phyloP scores from a whole-genome alignment of 2,888 invertebrate species.

The Pandemis cinnamomeana region DNA sequence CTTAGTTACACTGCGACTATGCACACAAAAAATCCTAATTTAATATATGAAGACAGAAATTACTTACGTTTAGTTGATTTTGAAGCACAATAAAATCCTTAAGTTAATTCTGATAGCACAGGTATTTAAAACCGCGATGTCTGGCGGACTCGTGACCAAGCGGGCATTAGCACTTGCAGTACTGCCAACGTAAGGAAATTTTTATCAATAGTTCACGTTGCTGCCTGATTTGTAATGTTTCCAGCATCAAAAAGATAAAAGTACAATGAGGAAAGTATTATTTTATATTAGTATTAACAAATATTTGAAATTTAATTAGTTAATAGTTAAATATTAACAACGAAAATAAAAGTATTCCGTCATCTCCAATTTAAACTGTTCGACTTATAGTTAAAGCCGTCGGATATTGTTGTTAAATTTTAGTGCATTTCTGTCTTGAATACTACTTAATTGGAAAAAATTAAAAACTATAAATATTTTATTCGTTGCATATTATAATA shows the following conservation, averaged over 20 bases:
- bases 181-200: constrained; percentile 64
- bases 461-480: too few relatives aligned
- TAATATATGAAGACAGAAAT: constrained; percentile 37
- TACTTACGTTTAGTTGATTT: constrained; percentile 56
- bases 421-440: too few relatives aligned
- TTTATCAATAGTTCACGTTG: constrained; percentile 39
- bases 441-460: too few relatives aligned
- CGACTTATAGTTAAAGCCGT: neutral
- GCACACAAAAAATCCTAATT: constrained; percentile 21
- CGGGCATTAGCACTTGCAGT: constrained; percentile 76
- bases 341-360: neutral
- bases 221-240: constrained; percentile 36
- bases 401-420: too few relatives aligned
- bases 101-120: constrained; percentile 55
- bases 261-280: neutral
- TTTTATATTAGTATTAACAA: neutral
- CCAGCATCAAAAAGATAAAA: constrained; percentile 23
- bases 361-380: neutral
- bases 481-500: too few relatives aligned
- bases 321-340: neutral
- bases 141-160: constrained; percentile 76
- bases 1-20: constrained; percentile 17
- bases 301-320: neutral
- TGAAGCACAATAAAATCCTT: constrained; percentile 53
- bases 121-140: constrained; percentile 56